Conservation (phyloP, 2,113 vertebrate genomes). For the Chlamydotis undulata region DNA sequence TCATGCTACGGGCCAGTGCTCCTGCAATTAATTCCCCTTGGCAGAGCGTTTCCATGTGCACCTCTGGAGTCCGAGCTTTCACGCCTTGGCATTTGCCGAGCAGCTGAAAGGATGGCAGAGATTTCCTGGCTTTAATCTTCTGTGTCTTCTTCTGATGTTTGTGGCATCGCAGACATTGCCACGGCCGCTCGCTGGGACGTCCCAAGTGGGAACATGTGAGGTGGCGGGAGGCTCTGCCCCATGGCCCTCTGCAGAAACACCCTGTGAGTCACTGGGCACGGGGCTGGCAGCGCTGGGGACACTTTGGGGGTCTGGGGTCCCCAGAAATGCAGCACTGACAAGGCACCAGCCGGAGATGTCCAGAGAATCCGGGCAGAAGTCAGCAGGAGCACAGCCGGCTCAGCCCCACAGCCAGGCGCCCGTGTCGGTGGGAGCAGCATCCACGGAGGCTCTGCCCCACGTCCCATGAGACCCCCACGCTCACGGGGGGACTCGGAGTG, state of each 20-base stretch:
- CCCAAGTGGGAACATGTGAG: background rate
- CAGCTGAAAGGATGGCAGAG: background rate
- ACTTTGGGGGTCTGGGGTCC: background rate
- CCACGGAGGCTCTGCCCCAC: rapidly evolving
- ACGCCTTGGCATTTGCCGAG: background rate
- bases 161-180: background rate
- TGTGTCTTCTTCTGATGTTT: background rate
- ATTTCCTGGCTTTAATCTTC: background rate
- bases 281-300: rapidly evolving
- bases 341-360: too few species aligned
- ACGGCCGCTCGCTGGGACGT: background rate
- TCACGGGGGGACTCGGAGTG: rapidly evolving
- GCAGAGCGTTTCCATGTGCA: conserved; percentile 22
- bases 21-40: conserved; percentile 26
- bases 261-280: rapidly evolving
- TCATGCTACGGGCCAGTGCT: background rate
- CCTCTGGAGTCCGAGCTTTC: conserved; percentile 11
- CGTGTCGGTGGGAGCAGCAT: background rate
- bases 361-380: background rate
- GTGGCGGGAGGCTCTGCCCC: background rate
- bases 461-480: rapidly evolving
- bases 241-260: background rate
- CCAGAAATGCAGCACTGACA: background rate
- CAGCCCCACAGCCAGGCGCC: rapidly evolving
- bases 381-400: rapidly evolving